phyloP scores from a whole-genome alignment of 2,888 invertebrate genomes.

The Pristionchus mayeri region DNA sequence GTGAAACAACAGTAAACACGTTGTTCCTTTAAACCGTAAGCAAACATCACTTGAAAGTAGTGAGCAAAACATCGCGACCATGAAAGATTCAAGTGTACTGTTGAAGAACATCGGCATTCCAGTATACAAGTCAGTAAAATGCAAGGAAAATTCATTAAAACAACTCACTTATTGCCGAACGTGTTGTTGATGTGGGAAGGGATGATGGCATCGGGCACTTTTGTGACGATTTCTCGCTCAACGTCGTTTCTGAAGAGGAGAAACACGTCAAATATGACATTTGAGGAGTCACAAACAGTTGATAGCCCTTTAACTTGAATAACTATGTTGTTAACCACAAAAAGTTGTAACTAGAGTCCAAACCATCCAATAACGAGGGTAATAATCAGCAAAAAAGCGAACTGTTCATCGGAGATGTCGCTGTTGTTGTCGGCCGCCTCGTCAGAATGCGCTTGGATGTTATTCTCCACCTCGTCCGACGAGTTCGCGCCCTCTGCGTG shows the following conservation, averaged over 20 bases:
- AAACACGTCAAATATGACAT: too few species aligned
- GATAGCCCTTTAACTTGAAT: too few species aligned
- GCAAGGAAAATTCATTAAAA: neutral
- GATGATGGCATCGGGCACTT: slow-evolving; percentile 46
- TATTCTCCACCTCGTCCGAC: neutral
- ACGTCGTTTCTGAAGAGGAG: neutral
- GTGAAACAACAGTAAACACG: too few species aligned
- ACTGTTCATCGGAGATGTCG: slow-evolving; percentile 51
- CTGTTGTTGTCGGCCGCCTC: slow-evolving; percentile 45
- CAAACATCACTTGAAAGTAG: too few species aligned
- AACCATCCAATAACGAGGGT: too few species aligned
- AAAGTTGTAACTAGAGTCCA: too few species aligned
- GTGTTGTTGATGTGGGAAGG: slow-evolving; percentile 48
- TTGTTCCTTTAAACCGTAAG: too few species aligned
- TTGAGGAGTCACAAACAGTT: too few species aligned
- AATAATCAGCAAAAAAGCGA: neutral
- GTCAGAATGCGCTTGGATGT: neutral
- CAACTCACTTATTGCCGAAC: slow-evolving; percentile 51
- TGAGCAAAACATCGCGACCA: too few species aligned
- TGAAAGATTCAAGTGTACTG: too few species aligned
- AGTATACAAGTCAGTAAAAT: neutral
- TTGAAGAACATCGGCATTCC: too few species aligned
- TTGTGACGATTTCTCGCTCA: neutral
- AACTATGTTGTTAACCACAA: too few species aligned
- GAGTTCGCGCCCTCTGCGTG: neutral